Percentiles rank a stretch among this genome's conserved stretches.
These are phyloP conservation scores for Syngnathus scovelli DNA, from an alignment of 2,113 vertebrate species.

Conservation along the genomic window DNA sequence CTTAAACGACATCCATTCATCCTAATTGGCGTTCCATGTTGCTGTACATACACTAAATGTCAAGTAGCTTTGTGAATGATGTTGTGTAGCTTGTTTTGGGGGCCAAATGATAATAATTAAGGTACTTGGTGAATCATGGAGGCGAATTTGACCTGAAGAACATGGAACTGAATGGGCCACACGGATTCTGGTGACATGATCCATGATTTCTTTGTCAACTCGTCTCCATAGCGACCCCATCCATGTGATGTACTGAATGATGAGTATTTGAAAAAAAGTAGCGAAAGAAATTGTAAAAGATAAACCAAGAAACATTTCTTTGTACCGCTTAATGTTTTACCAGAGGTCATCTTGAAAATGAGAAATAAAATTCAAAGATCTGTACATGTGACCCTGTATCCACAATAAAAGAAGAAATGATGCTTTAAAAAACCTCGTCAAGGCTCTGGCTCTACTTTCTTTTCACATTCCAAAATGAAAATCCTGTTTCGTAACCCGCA, in stretches of 20 bases:
- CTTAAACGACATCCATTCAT: slow-evolving; percentile 17
- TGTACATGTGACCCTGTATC: not conserved
- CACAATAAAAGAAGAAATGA: not conserved
- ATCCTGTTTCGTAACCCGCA: too few relatives aligned
- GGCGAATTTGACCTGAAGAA: slow-evolving; percentile 18
- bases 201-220: slow-evolving; percentile 28
- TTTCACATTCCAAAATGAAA: not conserved
- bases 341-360: not conserved
- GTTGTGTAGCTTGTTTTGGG: slow-evolving; percentile 55
- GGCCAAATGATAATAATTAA: slow-evolving; percentile 8
- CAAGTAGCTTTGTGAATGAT: slow-evolving; percentile 69
- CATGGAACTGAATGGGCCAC: slow-evolving; percentile 55
- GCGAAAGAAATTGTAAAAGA: not conserved
- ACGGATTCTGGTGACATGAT: slow-evolving; percentile 51
- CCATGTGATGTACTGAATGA: slow-evolving; percentile 39
- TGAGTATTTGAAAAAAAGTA: not conserved
- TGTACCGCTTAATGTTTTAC: not conserved
- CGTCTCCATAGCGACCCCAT: slow-evolving; percentile 21
- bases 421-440: not conserved
- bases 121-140: slow-evolving; percentile 24
- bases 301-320: not conserved
- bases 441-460: not conserved
- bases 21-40: slow-evolving; percentile 56
- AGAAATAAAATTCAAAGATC: not conserved
- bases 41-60: slow-evolving; percentile 66